Evolutionary conservation across 64 coral and sea anemone species (phyloP).

Genomic region (Porites lutea): DNA sequence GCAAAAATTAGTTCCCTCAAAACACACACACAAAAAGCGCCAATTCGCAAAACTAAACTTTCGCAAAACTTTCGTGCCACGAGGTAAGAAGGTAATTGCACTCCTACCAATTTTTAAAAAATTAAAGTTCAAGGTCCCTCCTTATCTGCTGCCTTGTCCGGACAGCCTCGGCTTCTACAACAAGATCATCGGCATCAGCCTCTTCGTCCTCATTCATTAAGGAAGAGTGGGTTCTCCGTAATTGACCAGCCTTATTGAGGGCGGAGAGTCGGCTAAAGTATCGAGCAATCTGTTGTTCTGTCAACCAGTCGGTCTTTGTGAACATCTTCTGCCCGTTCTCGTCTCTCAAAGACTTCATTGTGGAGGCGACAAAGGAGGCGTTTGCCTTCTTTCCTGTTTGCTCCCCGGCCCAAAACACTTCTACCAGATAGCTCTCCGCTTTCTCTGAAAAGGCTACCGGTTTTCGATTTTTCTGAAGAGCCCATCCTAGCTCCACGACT

Average conservation of each 20-base stretch:
- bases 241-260: neutral
- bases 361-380: constrained; percentile 32
- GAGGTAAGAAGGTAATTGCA: too few relatives aligned
- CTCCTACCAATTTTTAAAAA: neutral
- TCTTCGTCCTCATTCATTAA: constrained; percentile 1
- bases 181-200: neutral
- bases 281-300: constrained; percentile 24
- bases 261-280: constrained; percentile 37
- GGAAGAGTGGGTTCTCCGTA: neutral
- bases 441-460: too few relatives aligned
- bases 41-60: too few relatives aligned
- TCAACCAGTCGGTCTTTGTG: constrained; percentile 13
- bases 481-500: too few relatives aligned
- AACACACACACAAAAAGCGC: too few relatives aligned
- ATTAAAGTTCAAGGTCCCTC: neutral
- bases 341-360: constrained; percentile 40
- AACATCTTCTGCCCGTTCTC: constrained; percentile 33
- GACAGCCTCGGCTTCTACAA: neutral
- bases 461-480: too few relatives aligned
- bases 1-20: too few relatives aligned
- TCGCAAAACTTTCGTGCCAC: too few relatives aligned
- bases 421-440: constrained; percentile 47
- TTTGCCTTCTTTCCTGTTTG: too few relatives aligned
- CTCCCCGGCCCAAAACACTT: constrained; percentile 58
- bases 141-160: constrained; percentile 12